Evolutionary conservation across 2,888 invertebrate genomes (phyloP).

Genomic region (Vesta saturnalis): DNA sequence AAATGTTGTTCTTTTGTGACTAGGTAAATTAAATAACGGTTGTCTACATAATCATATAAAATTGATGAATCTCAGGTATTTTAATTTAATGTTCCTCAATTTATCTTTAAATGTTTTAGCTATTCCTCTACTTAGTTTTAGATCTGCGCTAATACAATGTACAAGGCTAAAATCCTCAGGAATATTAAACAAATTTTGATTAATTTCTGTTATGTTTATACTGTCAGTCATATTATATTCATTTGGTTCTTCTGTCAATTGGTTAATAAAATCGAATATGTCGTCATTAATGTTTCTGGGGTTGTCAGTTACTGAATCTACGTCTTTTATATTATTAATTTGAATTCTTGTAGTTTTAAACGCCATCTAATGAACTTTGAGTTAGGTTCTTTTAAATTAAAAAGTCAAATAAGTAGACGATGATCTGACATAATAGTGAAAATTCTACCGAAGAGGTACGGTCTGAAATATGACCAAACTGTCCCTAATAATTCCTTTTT

Average conservation of each 20-base stretch:
- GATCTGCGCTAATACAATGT: too few relatives aligned
- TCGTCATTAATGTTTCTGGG: not conserved
- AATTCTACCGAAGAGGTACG: not conserved
- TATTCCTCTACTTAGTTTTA: too few relatives aligned
- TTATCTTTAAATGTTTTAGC: too few relatives aligned
- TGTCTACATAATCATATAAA: not conserved
- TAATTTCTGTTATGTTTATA: not conserved
- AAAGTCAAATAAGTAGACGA: not conserved
- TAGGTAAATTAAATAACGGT: not conserved
- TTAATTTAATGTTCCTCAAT: too few relatives aligned
- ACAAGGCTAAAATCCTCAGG: not conserved
- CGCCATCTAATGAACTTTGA: not conserved
- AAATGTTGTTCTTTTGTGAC: too few relatives aligned
- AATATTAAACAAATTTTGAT: not conserved
- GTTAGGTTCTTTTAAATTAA: too few relatives aligned
- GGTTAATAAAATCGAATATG: not conserved
- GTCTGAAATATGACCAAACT: constrained; percentile 3
- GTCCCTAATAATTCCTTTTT: too few relatives aligned
- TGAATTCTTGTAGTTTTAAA: not conserved
- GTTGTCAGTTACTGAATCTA: too few relatives aligned
- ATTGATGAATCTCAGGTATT: too few relatives aligned
- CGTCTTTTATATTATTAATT: too few relatives aligned
- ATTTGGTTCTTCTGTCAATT: too few relatives aligned
- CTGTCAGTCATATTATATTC: not conserved
- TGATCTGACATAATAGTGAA: not conserved